Conservation (phyloP, 2,888 invertebrate species). For the Drymonia ruficornis region DNA sequence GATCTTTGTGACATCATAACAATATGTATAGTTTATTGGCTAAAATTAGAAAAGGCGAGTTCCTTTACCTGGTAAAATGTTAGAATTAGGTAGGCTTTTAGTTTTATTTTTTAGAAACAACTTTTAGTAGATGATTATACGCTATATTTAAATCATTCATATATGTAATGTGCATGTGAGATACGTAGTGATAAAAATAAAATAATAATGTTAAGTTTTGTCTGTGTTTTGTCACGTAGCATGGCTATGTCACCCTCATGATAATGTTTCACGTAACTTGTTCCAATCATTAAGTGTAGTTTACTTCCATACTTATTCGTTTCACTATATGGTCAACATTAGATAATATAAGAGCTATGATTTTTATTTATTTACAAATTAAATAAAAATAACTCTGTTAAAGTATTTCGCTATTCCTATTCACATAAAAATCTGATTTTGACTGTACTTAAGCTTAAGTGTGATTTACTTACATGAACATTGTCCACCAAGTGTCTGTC, state of each 20-base stretch:
- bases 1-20: neutral
- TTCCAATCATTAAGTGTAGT: neutral
- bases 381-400: no score
- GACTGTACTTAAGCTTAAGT: neutral
- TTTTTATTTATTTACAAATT: no score
- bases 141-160: conserved; percentile 9
- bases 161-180: conserved; percentile 47
- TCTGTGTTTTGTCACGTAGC: conserved; percentile 1
- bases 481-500: neutral
- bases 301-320: neutral
- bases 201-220: conserved; percentile 19
- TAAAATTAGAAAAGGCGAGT: neutral
- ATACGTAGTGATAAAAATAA: conserved; percentile 27
- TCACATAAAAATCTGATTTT: neutral
- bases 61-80: no score
- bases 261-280: neutral
- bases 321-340: neutral
- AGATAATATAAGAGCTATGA: no score
- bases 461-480: neutral
- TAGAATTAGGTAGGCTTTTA: neutral
- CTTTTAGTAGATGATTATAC: conserved; percentile 7
- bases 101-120: neutral
- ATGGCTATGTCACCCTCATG: neutral
- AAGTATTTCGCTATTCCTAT: neutral
- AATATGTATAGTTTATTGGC: neutral